A percentile compares a stretch with the other conserved stretches of the same genome.
Evolutionary conservation across 92 coral and sea anemone genomes (phyloP).

Genomic region (Chrysogorgia sp.): DNA sequence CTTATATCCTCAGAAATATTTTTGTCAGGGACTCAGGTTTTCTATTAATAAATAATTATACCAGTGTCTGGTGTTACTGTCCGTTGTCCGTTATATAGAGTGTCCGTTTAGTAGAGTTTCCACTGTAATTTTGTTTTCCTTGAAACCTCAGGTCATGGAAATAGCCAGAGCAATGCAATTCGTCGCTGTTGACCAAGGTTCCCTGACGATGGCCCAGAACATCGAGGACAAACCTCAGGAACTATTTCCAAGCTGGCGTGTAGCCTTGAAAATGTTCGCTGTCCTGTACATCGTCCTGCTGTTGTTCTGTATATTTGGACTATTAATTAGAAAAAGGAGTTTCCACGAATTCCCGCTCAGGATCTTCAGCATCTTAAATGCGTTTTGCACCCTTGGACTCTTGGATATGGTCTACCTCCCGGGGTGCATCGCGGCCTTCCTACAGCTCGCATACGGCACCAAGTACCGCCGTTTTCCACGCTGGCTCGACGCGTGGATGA

Average conservation of each 20-base stretch:
- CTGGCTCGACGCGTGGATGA: constrained; percentile 37
- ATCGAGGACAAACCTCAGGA: constrained; percentile 18
- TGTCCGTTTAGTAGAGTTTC: too few species aligned
- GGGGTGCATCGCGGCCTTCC: constrained; percentile 26
- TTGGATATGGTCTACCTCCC: constrained; percentile 34
- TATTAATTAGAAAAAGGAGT: neutral
- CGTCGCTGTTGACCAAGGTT: neutral
- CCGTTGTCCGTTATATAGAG: too few species aligned
- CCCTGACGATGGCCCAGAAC: constrained; percentile 3
- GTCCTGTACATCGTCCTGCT: constrained; percentile 21
- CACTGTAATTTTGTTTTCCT: neutral
- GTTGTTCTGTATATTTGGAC: neutral
- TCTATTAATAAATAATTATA: too few species aligned
- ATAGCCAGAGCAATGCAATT: constrained; percentile 21
- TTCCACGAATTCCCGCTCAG: constrained; percentile 11
- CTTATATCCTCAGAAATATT: too few species aligned
- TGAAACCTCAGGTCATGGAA: neutral
- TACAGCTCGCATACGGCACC: constrained; percentile 31
- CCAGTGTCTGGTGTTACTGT: too few species aligned
- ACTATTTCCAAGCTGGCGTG: constrained; percentile 31
- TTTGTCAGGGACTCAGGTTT: too few species aligned
- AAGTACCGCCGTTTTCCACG: constrained; percentile 24
- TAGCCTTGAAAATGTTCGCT: constrained; percentile 11
- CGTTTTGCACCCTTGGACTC: constrained; percentile 1
- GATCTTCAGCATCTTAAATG: neutral